Evolutionary conservation across 1,140 invertebrate species (phyloP).

Genomic region (Ostrea denselamellosa): DNA sequence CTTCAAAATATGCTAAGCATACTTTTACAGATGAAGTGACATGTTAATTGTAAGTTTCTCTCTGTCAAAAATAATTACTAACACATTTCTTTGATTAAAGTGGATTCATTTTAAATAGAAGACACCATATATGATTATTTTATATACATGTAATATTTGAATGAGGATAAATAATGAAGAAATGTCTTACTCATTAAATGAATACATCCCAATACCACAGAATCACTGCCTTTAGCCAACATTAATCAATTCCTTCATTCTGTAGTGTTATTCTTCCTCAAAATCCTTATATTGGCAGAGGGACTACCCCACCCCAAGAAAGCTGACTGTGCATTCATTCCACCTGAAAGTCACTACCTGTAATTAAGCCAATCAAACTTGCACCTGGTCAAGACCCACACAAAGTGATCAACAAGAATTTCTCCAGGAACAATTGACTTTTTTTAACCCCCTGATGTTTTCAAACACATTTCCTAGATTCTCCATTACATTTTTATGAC

Average conservation of each 20-base stretch:
- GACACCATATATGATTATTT: background rate
- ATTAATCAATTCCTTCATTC: background rate
- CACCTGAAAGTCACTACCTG: constrained; percentile 31
- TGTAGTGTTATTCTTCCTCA: background rate
- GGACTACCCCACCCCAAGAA: constrained; percentile 31
- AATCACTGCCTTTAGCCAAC: background rate
- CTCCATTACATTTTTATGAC: background rate
- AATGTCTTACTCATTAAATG: background rate
- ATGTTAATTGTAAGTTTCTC: background rate
- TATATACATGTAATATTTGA: background rate
- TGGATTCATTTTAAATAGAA: background rate
- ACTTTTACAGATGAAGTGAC: constrained; percentile 4
- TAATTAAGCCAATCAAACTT: constrained; percentile 23
- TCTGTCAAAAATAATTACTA: background rate
- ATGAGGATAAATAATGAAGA: background rate
- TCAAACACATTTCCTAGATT: constrained; percentile 23
- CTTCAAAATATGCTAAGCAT: background rate
- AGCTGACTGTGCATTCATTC: constrained; percentile 25
- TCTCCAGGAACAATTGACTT: constrained; percentile 18
- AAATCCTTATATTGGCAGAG: constrained; percentile 18
- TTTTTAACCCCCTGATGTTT: constrained; percentile 28
- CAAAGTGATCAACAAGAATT: constrained; percentile 36
- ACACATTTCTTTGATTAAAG: background rate
- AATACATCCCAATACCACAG: background rate
- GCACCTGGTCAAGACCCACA: constrained; percentile 28